Evolutionary conservation across 2,888 invertebrate species (phyloP).

Genomic region (Zele albiditarsus): DNA sequence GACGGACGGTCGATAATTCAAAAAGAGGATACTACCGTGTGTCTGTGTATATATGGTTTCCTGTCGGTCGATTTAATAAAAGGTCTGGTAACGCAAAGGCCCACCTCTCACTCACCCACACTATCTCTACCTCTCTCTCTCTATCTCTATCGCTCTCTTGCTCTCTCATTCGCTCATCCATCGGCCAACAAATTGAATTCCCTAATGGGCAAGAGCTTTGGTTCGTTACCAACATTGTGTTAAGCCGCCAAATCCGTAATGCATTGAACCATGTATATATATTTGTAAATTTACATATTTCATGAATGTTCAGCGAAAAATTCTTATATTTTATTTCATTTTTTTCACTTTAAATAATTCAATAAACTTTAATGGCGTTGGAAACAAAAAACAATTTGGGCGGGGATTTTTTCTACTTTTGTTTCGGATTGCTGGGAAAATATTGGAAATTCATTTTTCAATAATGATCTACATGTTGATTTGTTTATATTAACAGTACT

Average conservation of each 20-base stretch:
- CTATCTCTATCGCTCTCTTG: background rate
- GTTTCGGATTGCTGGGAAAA: too few species aligned
- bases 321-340: background rate
- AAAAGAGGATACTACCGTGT: conserved; percentile 47
- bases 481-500: too few species aligned
- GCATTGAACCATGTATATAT: conserved; percentile 51
- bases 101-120: background rate
- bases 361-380: background rate
- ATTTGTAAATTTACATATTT: conserved; percentile 53
- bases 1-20: conserved; percentile 46
- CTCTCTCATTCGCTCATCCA: background rate
- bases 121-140: background rate
- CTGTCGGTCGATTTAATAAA: conserved; percentile 52
- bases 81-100: conserved; percentile 44
- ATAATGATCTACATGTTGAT: too few species aligned
- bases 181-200: conserved; percentile 56
- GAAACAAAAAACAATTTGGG: background rate
- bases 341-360: background rate
- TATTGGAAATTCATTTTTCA: too few species aligned
- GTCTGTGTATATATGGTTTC: conserved; percentile 38
- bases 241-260: conserved; percentile 54
- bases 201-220: conserved; percentile 57
- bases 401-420: too few species aligned
- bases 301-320: conserved; percentile 40
- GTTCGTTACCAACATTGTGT: conserved; percentile 58